Evolutionary conservation across 2,888 invertebrate genomes (phyloP).

Genomic region (Ectemnius cavifrons): DNA sequence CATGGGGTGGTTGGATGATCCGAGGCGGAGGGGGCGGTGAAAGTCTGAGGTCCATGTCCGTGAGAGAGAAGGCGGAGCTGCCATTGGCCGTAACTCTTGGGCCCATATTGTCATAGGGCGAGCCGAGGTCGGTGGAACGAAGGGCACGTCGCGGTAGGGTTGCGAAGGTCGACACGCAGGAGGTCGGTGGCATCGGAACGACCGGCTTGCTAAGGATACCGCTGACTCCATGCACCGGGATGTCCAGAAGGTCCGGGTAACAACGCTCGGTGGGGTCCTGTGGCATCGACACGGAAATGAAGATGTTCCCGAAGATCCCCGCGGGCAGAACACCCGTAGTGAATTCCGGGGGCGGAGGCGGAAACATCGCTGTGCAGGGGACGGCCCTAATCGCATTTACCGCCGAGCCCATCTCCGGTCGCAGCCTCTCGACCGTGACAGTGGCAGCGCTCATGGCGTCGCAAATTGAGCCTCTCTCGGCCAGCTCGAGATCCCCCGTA

Average conservation of each 20-base stretch:
- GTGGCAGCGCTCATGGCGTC: slow-evolving; percentile 75
- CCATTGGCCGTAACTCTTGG: slow-evolving; percentile 93
- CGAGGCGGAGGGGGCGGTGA: slow-evolving; percentile 81
- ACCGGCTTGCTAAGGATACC: slow-evolving; percentile 49
- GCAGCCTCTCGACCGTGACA: slow-evolving; percentile 76
- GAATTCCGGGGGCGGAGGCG: slow-evolving; percentile 77
- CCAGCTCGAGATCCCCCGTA: slow-evolving; percentile 71
- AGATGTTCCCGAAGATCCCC: slow-evolving; percentile 86
- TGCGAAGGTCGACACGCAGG: slow-evolving; percentile 75
- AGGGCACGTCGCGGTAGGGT: slow-evolving; percentile 79
- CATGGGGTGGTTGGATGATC: slow-evolving; percentile 80
- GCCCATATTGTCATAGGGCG: slow-evolving; percentile 94
- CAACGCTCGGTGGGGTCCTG: slow-evolving; percentile 87
- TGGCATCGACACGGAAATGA: slow-evolving; percentile 89
- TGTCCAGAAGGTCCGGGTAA: slow-evolving; percentile 89
- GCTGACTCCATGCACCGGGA: slow-evolving; percentile 78
- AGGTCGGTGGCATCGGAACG: slow-evolving; percentile 43
- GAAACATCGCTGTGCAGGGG: slow-evolving; percentile 77
- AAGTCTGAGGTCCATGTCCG: slow-evolving; percentile 80
- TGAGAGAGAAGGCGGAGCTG: slow-evolving; percentile 91
- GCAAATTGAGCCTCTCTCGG: slow-evolving; percentile 68
- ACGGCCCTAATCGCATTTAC: slow-evolving; percentile 74
- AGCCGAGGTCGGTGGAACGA: slow-evolving; percentile 80
- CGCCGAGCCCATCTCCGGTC: slow-evolving; percentile 61
- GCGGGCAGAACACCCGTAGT: slow-evolving; percentile 79